A percentile compares a stretch with the other conserved stretches of the same genome.
phyloP scores from a whole-genome alignment of 2,888 invertebrate species.

The Pristionchus exspectatus region DNA sequence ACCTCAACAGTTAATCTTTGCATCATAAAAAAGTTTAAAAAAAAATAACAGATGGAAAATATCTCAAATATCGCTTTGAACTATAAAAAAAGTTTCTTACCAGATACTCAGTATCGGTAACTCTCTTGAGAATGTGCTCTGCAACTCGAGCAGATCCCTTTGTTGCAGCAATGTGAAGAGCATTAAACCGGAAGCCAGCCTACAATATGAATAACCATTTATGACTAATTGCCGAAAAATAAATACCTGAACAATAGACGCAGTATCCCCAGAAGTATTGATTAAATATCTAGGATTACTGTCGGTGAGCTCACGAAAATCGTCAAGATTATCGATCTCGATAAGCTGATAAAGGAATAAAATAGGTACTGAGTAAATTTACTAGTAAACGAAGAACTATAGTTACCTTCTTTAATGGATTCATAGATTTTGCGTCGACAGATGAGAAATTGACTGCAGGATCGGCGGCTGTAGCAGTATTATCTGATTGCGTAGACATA shows the following conservation, averaged over 20 bases:
- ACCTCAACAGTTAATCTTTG: background rate
- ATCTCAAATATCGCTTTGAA: no score
- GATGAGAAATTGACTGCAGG: slow-evolving; percentile 2
- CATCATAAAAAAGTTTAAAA: background rate
- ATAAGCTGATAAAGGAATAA: background rate
- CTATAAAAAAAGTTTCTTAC: background rate
- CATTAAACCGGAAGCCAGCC: slow-evolving; percentile 68
- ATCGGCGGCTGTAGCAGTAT: background rate
- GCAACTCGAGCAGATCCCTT: background rate
- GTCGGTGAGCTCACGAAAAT: slow-evolving; percentile 53
- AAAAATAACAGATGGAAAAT: background rate
- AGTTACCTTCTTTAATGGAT: slow-evolving; percentile 13
- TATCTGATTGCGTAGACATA: background rate
- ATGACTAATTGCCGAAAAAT: background rate
- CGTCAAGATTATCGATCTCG: slow-evolving; percentile 2
- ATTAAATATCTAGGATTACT: slow-evolving; percentile 66
- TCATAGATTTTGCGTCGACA: background rate
- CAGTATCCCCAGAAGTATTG: slow-evolving; percentile 66
- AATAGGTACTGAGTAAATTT: background rate
- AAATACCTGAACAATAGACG: slow-evolving; percentile 63
- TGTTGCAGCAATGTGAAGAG: slow-evolving; percentile 65
- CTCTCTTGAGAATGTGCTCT: background rate
- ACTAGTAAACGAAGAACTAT: background rate
- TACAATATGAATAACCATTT: background rate
- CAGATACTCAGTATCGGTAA: slow-evolving; percentile 25